Percentiles rank a stretch among this genome's conserved stretches.
phyloP scores from a whole-genome alignment of 2,797 vertebrate genomes.

The Oryzias dopingdopingensis region DNA sequence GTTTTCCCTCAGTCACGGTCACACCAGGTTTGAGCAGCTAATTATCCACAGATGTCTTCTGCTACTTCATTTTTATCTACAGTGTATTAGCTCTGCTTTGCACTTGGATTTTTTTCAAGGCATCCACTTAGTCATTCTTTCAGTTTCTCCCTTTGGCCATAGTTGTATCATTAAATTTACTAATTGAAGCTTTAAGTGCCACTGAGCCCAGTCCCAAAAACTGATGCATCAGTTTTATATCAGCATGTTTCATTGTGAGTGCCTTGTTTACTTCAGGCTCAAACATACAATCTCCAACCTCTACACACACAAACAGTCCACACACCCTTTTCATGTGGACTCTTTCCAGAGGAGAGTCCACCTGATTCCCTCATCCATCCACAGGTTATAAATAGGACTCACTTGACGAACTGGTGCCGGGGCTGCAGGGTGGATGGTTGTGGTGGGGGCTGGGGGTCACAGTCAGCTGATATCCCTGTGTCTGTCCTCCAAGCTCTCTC shows the following conservation, averaged over 20 bases:
- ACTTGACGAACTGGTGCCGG: constrained; percentile 65
- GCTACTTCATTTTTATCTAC: too few species aligned
- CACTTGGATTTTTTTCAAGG: too few species aligned
- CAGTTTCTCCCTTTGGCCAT: too few species aligned
- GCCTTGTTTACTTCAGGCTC: constrained; percentile 10
- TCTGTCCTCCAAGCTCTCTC: constrained; percentile 63
- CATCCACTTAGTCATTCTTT: too few species aligned
- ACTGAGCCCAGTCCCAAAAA: too few species aligned
- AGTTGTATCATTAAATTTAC: too few species aligned
- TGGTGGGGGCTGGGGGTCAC: constrained; percentile 43
- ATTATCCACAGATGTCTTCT: too few species aligned
- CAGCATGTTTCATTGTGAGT: constrained; percentile 18
- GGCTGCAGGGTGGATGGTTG: constrained; percentile 50
- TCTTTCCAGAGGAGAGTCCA: constrained; percentile 67
- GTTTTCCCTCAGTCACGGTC: too few species aligned
- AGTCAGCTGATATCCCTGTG: constrained; percentile 70
- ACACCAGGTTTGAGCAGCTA: too few species aligned
- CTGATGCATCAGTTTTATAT: too few species aligned
- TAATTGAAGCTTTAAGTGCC: too few species aligned
- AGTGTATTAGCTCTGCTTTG: too few species aligned
- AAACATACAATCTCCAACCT: constrained; percentile 13
- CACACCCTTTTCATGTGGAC: constrained; percentile 52
- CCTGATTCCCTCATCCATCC: constrained; percentile 79
- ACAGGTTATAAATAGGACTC: constrained; percentile 81
- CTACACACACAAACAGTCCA: constrained; percentile 28